Percentiles rank a stretch among this genome's conserved stretches.
Evolutionary conservation across 2,113 vertebrate genomes (phyloP).

Genomic region (Calidris pugnax): DNA sequence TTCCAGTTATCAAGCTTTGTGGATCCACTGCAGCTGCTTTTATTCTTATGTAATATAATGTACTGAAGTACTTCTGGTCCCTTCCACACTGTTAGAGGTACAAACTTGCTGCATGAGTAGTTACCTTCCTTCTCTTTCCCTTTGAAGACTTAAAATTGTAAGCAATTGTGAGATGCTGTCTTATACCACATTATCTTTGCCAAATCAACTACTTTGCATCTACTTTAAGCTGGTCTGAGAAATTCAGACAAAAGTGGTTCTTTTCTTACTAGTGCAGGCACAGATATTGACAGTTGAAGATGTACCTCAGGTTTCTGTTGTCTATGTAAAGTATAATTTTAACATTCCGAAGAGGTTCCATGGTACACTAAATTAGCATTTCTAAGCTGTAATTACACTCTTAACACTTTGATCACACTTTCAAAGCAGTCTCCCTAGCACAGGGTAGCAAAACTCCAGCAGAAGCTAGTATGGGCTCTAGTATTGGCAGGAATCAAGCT

Average conservation of each 20-base stretch:
- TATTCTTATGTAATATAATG: neutral
- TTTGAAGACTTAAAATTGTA: neutral
- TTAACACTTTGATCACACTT: neutral
- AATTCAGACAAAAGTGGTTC: neutral
- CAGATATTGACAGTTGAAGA: accelerated
- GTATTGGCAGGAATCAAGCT: neutral
- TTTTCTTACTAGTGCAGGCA: neutral
- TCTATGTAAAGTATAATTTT: neutral
- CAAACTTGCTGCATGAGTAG: neutral
- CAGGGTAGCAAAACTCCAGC: neutral
- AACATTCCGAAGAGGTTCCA: neutral
- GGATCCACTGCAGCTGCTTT: neutral
- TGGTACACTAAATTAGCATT: neutral
- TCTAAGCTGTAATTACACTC: neutral
- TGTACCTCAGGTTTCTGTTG: neutral
- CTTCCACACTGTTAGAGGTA: neutral
- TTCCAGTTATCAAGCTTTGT: neutral
- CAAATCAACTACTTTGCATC: neutral
- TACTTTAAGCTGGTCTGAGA: neutral
- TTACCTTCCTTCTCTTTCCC: neutral
- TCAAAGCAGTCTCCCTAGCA: neutral
- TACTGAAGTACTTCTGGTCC: neutral
- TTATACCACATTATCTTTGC: neutral
- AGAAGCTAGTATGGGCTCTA: neutral
- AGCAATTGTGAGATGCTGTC: neutral